Evolutionary conservation across 2,113 vertebrate species (phyloP).

Genomic region (Sorex fumeus): DNA sequence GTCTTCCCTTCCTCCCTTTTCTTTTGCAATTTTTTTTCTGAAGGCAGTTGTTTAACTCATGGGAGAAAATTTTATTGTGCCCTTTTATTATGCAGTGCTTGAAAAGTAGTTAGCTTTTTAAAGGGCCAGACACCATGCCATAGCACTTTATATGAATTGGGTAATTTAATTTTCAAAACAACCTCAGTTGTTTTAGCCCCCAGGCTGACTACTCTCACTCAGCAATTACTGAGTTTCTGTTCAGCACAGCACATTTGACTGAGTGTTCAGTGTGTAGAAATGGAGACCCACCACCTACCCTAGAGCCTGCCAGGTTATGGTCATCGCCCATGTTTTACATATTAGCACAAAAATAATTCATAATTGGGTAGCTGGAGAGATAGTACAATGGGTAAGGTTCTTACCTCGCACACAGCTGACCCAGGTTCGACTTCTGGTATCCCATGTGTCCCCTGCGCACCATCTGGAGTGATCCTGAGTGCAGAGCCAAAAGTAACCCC

Average conservation of each 20-base stretch:
- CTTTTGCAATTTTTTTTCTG: constrained; percentile 43
- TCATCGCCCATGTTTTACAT: neutral
- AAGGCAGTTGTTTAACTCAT: constrained; percentile 7
- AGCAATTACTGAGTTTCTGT: too few species aligned
- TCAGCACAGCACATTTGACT: too few species aligned
- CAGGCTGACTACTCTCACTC: too few species aligned
- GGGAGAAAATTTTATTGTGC: neutral
- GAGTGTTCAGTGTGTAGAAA: too few species aligned
- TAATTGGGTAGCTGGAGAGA: neutral
- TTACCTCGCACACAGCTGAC: too few species aligned
- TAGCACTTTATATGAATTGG: neutral
- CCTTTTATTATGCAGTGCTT: neutral
- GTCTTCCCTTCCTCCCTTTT: neutral
- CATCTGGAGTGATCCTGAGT: too few species aligned
- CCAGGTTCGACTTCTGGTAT: too few species aligned
- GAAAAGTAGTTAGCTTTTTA: constrained; percentile 20
- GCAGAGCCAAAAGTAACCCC: too few species aligned
- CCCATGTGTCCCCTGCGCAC: too few species aligned
- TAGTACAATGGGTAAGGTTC: too few species aligned
- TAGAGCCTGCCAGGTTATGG: neutral
- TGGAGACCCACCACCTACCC: too few species aligned
- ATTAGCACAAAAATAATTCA: constrained; percentile 31
- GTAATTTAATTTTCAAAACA: constrained; percentile 48
- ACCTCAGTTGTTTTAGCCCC: neutral
- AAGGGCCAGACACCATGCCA: neutral